These are phyloP conservation scores for Lucilia sericata DNA, from an alignment of 1,140 invertebrate species.

Conservation along the genomic window DNA sequence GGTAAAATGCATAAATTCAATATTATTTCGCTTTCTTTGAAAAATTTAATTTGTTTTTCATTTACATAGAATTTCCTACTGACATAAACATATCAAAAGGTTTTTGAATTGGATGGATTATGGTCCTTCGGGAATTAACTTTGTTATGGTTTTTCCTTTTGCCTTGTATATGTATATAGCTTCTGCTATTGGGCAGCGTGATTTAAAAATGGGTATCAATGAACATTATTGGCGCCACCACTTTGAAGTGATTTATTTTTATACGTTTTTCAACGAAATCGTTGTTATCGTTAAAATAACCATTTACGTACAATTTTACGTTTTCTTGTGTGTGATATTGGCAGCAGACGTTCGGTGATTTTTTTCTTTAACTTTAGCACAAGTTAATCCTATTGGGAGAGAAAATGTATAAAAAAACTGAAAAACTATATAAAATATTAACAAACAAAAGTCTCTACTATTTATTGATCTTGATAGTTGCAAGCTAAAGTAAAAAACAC, in stretches of 20 bases:
- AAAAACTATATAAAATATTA: not conserved
- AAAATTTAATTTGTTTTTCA: too few relatives aligned
- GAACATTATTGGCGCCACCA: not conserved
- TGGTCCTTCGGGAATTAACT: not conserved
- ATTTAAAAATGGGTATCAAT: not conserved
- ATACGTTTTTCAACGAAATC: not conserved
- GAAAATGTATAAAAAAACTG: not conserved
- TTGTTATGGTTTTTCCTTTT: too few relatives aligned
- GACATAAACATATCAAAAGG: too few relatives aligned
- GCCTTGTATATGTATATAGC: too few relatives aligned
- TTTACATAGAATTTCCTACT: too few relatives aligned
- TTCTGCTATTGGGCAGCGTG: too few relatives aligned
- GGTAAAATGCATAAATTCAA: too few relatives aligned
- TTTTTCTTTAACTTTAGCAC: not conserved
- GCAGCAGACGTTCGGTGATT: not conserved
- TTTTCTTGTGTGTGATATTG: not conserved
- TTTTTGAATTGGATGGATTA: too few relatives aligned
- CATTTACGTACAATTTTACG: too few relatives aligned
- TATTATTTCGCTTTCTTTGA: too few relatives aligned
- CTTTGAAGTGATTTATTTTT: not conserved
- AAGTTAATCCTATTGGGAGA: not conserved
- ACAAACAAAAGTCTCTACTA: not conserved
- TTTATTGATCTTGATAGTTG: not conserved
- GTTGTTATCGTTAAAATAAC: too few relatives aligned
- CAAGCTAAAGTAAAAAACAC: too few relatives aligned